Evolutionary conservation across 64 coral and sea anemone genomes (phyloP), one percentile per base, ranked within the genome.

Genomic region (Acropora yongei): DNA sequence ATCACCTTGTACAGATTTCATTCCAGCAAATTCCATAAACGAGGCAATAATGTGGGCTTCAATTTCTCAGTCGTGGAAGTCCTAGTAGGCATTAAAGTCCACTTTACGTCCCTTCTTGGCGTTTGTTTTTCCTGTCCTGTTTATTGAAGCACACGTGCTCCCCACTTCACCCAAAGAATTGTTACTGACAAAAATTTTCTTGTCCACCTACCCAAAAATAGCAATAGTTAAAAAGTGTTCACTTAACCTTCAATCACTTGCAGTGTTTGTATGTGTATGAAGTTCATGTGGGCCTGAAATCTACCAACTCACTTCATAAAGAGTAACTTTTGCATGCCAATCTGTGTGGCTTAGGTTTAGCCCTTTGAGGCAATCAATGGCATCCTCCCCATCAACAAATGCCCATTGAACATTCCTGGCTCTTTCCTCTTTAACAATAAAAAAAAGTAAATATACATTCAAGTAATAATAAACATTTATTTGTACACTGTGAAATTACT

Each of bases 1-100:
- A 44, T 58, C 42, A 90, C 88, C 76, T 39, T 90, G 60, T 79
- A 73, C 17, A 48, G 49, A 71, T 47, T 44, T 41, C 88, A 80
- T 90, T 8, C 61, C 77, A 80, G 76, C 78, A 78, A 90, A 72
- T 45, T 90, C 43, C 88, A 90, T 90, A 19, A 90, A 90, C 42
- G 77, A 90, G 20, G 88, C 77, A 90, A 78, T 72, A 19, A 90
- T 90, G 77, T 89, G 88, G 2, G 75, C 88, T 78, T 89, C 76
- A 9, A 80, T 49, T 50, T 90, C 77, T 30, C 88, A 53, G 46
- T 49, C 43, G 51, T 80, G 88, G 46, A 88, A 76, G 74, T 76
- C 82, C 47, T 86, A 69, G 82, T 71, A 86, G 16, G 60, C 82
- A 50, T 86, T 86, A 41, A 42, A 86, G 60, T 86, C 60, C 14